Conservation (phyloP, 2,797 vertebrate genomes). For the Mormyrops boulengeri region DNA sequence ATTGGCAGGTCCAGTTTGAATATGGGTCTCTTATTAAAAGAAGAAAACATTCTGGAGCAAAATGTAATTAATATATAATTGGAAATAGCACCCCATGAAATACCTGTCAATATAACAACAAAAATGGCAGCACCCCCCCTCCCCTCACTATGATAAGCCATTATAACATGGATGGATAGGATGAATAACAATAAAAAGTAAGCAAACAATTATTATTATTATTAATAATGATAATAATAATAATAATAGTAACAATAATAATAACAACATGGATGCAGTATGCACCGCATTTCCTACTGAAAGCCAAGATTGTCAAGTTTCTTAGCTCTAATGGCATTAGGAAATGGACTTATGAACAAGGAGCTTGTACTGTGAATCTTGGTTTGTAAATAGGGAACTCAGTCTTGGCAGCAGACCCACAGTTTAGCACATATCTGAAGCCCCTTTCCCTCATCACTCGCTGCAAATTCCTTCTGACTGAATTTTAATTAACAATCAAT, state of each 20-base stretch:
- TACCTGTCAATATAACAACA: background rate
- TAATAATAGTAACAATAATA: background rate
- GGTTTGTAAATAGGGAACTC: background rate
- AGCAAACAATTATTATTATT: too few species aligned
- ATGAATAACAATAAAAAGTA: too few species aligned
- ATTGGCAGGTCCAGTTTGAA: background rate
- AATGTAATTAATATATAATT: background rate
- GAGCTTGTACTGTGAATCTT: background rate
- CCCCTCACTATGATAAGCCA: too few species aligned
- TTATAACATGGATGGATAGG: too few species aligned
- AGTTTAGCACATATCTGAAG: constrained; percentile 27
- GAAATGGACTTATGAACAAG: background rate
- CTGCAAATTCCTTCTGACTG: constrained; percentile 41
- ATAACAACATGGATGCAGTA: background rate
- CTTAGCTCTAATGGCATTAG: background rate
- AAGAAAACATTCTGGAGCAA: background rate
- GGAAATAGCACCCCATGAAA: background rate
- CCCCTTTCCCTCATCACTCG: constrained; percentile 24
- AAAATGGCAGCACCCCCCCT: background rate
- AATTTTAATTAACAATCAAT: constrained; percentile 47
- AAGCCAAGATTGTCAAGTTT: background rate
- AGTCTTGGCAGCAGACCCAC: background rate
- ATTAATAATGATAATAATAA: background rate
- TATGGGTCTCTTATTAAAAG: background rate
- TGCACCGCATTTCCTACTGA: background rate